These are phyloP conservation scores for Piaya cayana DNA, from an alignment of 2,113 vertebrate species.

Conservation along the genomic window DNA sequence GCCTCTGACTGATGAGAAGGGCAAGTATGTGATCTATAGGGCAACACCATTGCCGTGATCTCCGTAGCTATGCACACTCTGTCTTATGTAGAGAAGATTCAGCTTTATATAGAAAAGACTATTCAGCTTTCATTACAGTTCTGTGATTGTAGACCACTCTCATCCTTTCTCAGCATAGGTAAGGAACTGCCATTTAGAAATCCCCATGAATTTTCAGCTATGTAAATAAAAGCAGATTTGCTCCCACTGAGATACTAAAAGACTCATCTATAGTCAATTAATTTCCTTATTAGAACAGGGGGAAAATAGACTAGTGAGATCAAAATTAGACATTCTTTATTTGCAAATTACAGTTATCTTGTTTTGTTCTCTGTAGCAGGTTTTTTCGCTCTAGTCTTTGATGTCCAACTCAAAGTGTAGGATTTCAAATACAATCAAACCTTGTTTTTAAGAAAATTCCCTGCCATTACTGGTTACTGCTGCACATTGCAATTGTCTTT, in stretches of 20 bases:
- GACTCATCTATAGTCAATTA: neutral
- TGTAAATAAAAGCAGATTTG: neutral
- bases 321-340: neutral
- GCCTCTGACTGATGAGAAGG: neutral
- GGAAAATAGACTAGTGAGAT: neutral
- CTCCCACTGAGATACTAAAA: neutral
- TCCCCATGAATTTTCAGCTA: neutral
- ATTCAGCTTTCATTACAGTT: neutral
- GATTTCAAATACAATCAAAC: neutral
- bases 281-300: neutral
- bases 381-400: neutral
- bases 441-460: neutral
- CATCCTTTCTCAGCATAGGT: neutral
- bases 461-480: neutral
- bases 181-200: neutral
- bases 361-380: neutral
- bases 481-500: neutral
- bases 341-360: neutral
- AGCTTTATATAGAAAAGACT: neutral
- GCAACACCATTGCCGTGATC: rapidly evolving
- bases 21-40: neutral
- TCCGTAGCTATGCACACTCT: neutral
- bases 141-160: neutral
- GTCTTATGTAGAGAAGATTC: neutral
- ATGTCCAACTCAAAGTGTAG: neutral